These are phyloP conservation scores for Zaprionus africanus DNA, from an alignment of 1,140 invertebrate genomes.

Conservation along the genomic window DNA sequence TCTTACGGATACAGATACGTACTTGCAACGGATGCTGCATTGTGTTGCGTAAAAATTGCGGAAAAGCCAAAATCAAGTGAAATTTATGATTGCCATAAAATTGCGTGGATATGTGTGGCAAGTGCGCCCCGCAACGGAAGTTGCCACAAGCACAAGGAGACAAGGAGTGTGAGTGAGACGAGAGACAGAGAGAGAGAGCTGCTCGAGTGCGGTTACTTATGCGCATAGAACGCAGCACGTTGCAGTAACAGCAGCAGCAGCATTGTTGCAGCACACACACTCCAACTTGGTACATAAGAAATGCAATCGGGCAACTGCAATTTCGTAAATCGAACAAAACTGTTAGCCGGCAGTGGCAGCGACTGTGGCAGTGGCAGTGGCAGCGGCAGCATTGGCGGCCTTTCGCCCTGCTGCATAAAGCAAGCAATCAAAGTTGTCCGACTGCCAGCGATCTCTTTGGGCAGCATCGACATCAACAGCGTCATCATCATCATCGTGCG, in stretches of 20 bases:
- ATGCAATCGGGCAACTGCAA: slow-evolving; percentile 71
- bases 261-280: background rate
- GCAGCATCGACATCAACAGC: slow-evolving; percentile 11
- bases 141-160: background rate
- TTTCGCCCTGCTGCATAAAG: slow-evolving; percentile 25
- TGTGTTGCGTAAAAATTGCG: slow-evolving; percentile 59
- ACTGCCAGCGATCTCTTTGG: slow-evolving; percentile 32
- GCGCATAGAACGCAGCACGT: slow-evolving; percentile 38
- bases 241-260: background rate
- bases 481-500: slow-evolving; percentile 10
- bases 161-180: background rate
- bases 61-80: slow-evolving; percentile 64
- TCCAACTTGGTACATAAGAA: slow-evolving; percentile 47
- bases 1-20: slow-evolving; percentile 27
- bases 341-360: slow-evolving; percentile 40
- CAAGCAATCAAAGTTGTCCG: slow-evolving; percentile 62
- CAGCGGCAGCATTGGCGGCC: background rate
- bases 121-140: slow-evolving; percentile 13
- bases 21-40: slow-evolving; percentile 48
- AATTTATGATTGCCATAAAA: slow-evolving; percentile 82
- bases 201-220: slow-evolving; percentile 56
- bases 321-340: slow-evolving; percentile 66
- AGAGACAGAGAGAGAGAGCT: background rate
- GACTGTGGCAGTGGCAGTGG: background rate
- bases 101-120: slow-evolving; percentile 68